Evolutionary conservation across 1,140 invertebrate genomes (phyloP).

Genomic region (Wasmannia auropunctata): DNA sequence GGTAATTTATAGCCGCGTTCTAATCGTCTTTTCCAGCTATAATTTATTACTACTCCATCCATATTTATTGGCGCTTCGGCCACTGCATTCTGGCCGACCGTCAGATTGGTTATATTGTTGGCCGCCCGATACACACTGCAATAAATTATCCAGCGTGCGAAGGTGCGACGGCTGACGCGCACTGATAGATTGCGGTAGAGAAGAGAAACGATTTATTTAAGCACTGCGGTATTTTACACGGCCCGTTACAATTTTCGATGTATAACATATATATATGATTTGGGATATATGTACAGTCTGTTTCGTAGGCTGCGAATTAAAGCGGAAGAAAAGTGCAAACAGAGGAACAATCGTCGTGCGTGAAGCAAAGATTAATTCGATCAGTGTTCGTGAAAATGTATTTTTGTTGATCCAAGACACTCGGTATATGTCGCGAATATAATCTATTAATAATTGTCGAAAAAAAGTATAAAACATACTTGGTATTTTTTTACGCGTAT

Average conservation of each 20-base stretch:
- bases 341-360: not conserved
- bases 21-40: slow-evolving; percentile 59
- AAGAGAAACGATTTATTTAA: slow-evolving; percentile 58
- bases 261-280: not conserved
- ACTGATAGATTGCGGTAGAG: slow-evolving; percentile 53
- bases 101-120: slow-evolving; percentile 57
- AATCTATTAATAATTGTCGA: not conserved
- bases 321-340: not conserved
- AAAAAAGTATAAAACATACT: too few relatives aligned
- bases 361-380: not conserved
- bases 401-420: not conserved
- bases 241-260: slow-evolving; percentile 18
- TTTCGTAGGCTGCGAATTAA: not conserved
- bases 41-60: slow-evolving; percentile 61
- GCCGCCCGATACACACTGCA: slow-evolving; percentile 21
- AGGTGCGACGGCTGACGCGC: slow-evolving; percentile 44
- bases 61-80: slow-evolving; percentile 58
- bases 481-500: not conserved
- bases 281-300: not conserved
- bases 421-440: not conserved
- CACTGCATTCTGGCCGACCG: slow-evolving; percentile 51
- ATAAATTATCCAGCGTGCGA: slow-evolving; percentile 46
- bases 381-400: not conserved
- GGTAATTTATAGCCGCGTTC: slow-evolving; percentile 43
- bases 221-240: slow-evolving; percentile 24